Evolutionary conservation across 2,888 invertebrate genomes (phyloP), one percentile per base, ranked within the genome.

Genomic region (Limnephilus lunatus): DNA sequence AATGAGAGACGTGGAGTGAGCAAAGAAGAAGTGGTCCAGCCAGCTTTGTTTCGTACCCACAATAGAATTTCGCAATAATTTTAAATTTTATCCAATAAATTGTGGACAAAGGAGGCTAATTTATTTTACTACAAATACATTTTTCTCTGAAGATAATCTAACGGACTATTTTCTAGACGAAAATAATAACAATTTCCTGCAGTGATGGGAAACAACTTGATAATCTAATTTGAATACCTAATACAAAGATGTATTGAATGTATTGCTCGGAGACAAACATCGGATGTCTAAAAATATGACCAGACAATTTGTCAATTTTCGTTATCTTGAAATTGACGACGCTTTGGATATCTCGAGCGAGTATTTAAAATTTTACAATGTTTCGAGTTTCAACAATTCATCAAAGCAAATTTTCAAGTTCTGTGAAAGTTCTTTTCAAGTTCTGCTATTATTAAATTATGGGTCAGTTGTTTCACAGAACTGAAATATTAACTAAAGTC

Each of bases 1-100:
- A 39, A 85, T 44, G 85, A 89, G 80, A 68, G 68, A 31, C 31
- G 35, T 25, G 86, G 44, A 53, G 48, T 83, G 48, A 68, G 87
- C 39, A 81, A 89, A 31, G 68, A 89, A 82, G 81, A 82, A n/a
- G 85, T 39, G 35, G 85, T 85, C 85, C 85, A 39, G 85, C n/a
- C 85, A 12, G 39, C 85, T 39, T 85, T 85, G 85, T 85, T 85
- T 85, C n/a, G 85, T 19, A 19, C n/a, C 25, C 32, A 83, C 85
- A 85, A 85, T 39, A 85, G 85, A 85, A n/a, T 85, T 85, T n/a
- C n/a, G n/a, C 39, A 85, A 85, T 68, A 19, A 25, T 85, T 85
- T 44, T 39, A 85, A 83, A 31, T 83, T 83, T 35, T 83, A 35
- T 83, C 31, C 83, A 83, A 31, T 32, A 19, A 32, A 5, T 83